Conservation (phyloP, 2,113 vertebrate genomes). For the Chloroceryle aenea region DNA sequence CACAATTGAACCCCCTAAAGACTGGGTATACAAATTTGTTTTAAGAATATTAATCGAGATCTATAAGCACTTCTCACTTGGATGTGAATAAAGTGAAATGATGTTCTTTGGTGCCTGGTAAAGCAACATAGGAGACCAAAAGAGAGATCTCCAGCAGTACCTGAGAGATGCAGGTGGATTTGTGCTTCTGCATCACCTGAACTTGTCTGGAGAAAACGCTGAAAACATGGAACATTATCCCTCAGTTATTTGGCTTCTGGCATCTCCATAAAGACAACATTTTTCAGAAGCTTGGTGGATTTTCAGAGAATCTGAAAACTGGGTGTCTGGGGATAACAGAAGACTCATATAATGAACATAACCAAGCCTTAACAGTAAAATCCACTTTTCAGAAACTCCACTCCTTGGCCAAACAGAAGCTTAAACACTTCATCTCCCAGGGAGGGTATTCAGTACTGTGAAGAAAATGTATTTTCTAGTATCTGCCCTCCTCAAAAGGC, state of each 20-base stretch:
- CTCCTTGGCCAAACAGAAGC: not conserved
- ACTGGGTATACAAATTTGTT: not conserved
- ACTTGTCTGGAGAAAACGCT: not conserved
- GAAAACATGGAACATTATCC: rapidly evolving
- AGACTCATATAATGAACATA: not conserved
- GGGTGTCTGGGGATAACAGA: not conserved
- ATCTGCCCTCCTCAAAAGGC: not conserved
- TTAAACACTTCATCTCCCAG: not conserved
- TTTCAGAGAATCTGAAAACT: rapidly evolving
- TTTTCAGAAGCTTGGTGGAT: not conserved
- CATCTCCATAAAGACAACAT: not conserved
- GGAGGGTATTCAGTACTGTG: not conserved
- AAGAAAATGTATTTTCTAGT: not conserved
- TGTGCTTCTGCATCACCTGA: not conserved
- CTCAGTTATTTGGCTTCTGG: not conserved
- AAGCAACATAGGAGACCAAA: not conserved
- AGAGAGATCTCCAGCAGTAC: not conserved
- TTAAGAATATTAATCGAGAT: not conserved
- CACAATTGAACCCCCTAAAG: not conserved
- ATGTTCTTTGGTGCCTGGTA: not conserved
- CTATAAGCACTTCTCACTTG: not conserved
- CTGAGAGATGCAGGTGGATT: not conserved
- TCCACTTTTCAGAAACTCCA: not conserved
- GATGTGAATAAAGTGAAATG: not conserved
- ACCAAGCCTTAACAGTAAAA: not conserved